phyloP scores from a whole-genome alignment of 2,888 invertebrate species.

The Melolontha melolontha region DNA sequence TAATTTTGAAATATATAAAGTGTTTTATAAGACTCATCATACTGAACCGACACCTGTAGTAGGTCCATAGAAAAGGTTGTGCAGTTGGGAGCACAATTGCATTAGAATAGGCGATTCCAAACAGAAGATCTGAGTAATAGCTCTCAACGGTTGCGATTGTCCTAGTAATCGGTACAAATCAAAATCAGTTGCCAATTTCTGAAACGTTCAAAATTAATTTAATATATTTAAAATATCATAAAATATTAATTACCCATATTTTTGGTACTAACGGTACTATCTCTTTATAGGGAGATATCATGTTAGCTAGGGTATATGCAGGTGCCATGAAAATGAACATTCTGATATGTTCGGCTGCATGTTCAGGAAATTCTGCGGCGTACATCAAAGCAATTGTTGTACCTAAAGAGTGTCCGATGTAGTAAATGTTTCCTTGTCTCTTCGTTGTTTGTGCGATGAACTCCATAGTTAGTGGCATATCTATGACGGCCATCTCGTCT shows the following conservation, averaged over 20 bases:
- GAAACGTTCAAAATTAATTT: conserved; percentile 40
- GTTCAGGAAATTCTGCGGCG: conserved; percentile 69
- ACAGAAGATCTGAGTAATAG: conserved; percentile 54
- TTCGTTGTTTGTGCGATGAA: conserved; percentile 65
- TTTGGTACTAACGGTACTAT: conserved; percentile 74
- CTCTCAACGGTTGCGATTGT: conserved; percentile 55
- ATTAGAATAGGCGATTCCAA: conserved; percentile 59
- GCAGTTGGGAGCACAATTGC: conserved; percentile 57
- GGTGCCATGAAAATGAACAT: conserved; percentile 70
- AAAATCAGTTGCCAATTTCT: conserved; percentile 55
- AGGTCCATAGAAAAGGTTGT: conserved; percentile 60
- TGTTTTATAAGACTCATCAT: conserved; percentile 45
- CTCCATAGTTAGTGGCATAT: conserved; percentile 71
- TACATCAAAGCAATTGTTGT: conserved; percentile 70
- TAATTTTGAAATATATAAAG: conserved; percentile 8
- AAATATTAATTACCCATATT: conserved; percentile 64
- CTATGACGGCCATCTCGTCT: conserved; percentile 54
- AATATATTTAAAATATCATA: not conserved
- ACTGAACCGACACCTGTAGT: conserved; percentile 60
- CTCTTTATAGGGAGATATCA: conserved; percentile 74
- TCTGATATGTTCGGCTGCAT: conserved; percentile 67
- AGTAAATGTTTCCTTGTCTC: conserved; percentile 61
- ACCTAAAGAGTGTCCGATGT: conserved; percentile 73
- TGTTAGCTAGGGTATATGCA: conserved; percentile 70
- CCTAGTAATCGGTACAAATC: conserved; percentile 55